Percentiles rank a stretch among this genome's conserved stretches.
Conservation (phyloP, 2,888 invertebrate species). For the Leptodirus hochenwartii region DNA sequence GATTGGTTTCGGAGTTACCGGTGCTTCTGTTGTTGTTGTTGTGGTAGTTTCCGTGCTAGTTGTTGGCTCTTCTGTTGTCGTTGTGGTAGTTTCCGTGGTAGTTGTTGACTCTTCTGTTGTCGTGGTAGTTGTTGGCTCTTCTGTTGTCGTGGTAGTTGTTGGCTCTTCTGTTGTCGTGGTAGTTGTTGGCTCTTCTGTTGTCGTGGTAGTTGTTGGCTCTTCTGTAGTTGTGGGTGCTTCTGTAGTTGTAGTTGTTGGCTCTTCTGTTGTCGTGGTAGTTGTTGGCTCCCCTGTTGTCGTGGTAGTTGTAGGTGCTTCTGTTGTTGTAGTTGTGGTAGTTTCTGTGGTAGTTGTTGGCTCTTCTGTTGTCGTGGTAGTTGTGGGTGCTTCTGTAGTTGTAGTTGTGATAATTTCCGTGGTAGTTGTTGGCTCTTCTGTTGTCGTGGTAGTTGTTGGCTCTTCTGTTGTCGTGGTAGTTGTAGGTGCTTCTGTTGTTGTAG, state of each 20-base stretch:
- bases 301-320: slow-evolving; percentile 2
- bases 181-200: slow-evolving; percentile 3
- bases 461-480: too few relatives aligned
- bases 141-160: slow-evolving; percentile 3
- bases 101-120: slow-evolving; percentile 1
- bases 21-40: not conserved
- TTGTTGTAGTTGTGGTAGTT: too few relatives aligned
- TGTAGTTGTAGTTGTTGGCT: slow-evolving; percentile 2
- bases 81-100: not conserved
- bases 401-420: too few relatives aligned
- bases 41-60: slow-evolving; percentile 1
- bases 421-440: too few relatives aligned
- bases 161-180: not conserved
- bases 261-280: not conserved
- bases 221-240: not conserved
- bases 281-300: slow-evolving; percentile 1
- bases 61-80: slow-evolving; percentile 2
- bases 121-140: slow-evolving; percentile 1
- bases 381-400: too few relatives aligned
- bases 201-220: slow-evolving; percentile 1
- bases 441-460: too few relatives aligned
- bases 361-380: too few relatives aligned
- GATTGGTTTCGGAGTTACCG: too few relatives aligned
- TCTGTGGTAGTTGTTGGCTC: too few relatives aligned
- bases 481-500: too few relatives aligned